These are phyloP conservation scores for Teleopsis dalmanni DNA, from an alignment of 1,140 invertebrate species.

Conservation along the genomic window DNA sequence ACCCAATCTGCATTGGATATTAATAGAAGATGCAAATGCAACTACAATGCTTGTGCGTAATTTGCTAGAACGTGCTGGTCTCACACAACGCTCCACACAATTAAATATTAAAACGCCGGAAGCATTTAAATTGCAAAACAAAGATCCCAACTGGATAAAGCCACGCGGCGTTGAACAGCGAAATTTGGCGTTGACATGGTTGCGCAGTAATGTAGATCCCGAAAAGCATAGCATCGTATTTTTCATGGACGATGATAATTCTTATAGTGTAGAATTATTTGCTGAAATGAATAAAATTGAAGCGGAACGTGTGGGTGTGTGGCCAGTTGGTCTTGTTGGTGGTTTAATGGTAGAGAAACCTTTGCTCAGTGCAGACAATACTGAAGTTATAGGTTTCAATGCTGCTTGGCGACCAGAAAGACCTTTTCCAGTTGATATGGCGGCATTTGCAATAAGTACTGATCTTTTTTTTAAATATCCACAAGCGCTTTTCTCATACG, in stretches of 20 bases:
- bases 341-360: slow-evolving; percentile 82
- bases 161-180: slow-evolving; percentile 92
- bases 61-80: slow-evolving; percentile 61
- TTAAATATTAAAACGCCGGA: slow-evolving; percentile 49
- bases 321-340: slow-evolving; percentile 94
- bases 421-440: slow-evolving; percentile 96
- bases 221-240: slow-evolving; percentile 75
- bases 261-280: slow-evolving; percentile 67
- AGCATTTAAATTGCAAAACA: slow-evolving; percentile 57
- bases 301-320: slow-evolving; percentile 73
- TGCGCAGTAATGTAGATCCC: slow-evolving; percentile 58
- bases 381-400: slow-evolving; percentile 75
- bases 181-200: slow-evolving; percentile 82
- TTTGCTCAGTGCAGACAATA: slow-evolving; percentile 55
- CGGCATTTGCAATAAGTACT: slow-evolving; percentile 92
- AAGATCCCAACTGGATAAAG: slow-evolving; percentile 79
- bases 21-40: slow-evolving; percentile 78
- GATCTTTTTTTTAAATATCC: slow-evolving; percentile 67
- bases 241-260: slow-evolving; percentile 98
- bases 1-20: slow-evolving; percentile 90
- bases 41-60: slow-evolving; percentile 73
- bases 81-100: slow-evolving; percentile 30
- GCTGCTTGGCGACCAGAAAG: slow-evolving; percentile 77
- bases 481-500: slow-evolving; percentile 72
- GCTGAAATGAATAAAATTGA: slow-evolving; percentile 62